These are phyloP conservation scores for Lottia gigantea DNA, from an alignment of 2,888 invertebrate genomes.

Conservation along the genomic window DNA sequence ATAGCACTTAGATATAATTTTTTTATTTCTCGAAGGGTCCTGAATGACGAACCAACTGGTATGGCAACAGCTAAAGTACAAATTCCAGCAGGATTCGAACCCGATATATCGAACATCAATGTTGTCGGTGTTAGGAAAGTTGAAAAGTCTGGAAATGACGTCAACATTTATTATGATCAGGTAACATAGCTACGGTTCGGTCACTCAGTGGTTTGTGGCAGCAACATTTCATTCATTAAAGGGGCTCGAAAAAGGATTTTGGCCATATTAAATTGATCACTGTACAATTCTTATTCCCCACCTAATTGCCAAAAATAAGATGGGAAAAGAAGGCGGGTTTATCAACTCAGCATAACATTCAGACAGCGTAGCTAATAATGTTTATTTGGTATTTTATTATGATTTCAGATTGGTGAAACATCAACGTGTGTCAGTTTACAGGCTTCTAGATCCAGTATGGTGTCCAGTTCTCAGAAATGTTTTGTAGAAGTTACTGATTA, in stretches of 20 bases:
- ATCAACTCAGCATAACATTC: no score
- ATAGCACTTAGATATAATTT: no score
- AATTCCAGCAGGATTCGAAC: slow-evolving; percentile 52
- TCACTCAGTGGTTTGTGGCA: no score
- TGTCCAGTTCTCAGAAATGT: slow-evolving; percentile 52
- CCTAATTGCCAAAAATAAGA: no score
- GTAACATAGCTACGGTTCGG: slow-evolving; percentile 38
- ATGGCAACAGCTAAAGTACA: slow-evolving; percentile 55
- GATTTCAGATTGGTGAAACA: slow-evolving; percentile 40
- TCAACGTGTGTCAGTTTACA: slow-evolving; percentile 46
- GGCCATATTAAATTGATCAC: no score
- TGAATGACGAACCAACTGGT: slow-evolving; percentile 40
- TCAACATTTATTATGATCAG: slow-evolving; percentile 68
- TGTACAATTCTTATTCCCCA: no score
- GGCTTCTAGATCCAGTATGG: slow-evolving; percentile 44
- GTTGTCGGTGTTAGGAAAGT: slow-evolving; percentile 63
- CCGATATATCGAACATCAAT: slow-evolving; percentile 39
- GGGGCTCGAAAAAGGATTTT: no score
- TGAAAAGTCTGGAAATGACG: slow-evolving; percentile 62
- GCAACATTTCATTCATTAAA: no score
- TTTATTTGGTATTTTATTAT: neutral
- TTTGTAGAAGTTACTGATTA: slow-evolving; percentile 54
- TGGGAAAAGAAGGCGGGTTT: no score
- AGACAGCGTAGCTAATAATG: no score
- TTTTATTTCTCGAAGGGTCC: slow-evolving; percentile 35